These are phyloP conservation scores for Phytoseiulus persimilis DNA, from an alignment of 2,888 invertebrate species.

Conservation along the genomic window DNA sequence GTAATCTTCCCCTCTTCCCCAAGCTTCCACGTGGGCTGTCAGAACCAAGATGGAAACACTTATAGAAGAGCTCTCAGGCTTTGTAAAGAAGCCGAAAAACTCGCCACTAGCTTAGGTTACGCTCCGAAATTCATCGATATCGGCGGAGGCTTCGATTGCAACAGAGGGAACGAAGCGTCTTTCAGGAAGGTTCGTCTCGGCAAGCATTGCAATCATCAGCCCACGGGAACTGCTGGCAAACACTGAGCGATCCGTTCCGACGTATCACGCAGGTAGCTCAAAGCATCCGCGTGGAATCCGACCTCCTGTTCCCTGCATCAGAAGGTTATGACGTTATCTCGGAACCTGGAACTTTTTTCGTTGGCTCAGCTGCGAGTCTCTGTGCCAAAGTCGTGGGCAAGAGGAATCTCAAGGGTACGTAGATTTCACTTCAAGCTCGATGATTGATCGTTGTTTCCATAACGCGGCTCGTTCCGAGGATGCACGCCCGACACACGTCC, in stretches of 20 bases:
- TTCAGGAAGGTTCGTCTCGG: not conserved
- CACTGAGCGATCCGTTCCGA: not conserved
- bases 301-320: not conserved
- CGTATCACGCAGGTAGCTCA: not conserved
- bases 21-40: slow-evolving; percentile 31
- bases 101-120: not conserved
- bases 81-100: slow-evolving; percentile 9
- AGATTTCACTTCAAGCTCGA: not conserved
- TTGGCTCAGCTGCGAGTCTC: not conserved
- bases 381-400: slow-evolving; percentile 12
- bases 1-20: not conserved
- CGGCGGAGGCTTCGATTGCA: slow-evolving; percentile 24
- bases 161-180: not conserved
- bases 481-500: no score
- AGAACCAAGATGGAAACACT: not conserved
- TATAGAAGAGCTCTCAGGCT: not conserved
- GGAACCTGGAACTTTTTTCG: slow-evolving; percentile 36
- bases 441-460: no score
- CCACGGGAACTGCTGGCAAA: not conserved
- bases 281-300: not conserved
- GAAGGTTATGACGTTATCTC: slow-evolving; percentile 21
- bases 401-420: not conserved
- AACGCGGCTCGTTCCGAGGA: no score
- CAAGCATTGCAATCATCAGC: not conserved
- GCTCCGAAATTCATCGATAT: slow-evolving; percentile 19